These are phyloP conservation scores for Nemotelus pantherinus DNA, from an alignment of 2,888 invertebrate genomes.

Conservation along the genomic window DNA sequence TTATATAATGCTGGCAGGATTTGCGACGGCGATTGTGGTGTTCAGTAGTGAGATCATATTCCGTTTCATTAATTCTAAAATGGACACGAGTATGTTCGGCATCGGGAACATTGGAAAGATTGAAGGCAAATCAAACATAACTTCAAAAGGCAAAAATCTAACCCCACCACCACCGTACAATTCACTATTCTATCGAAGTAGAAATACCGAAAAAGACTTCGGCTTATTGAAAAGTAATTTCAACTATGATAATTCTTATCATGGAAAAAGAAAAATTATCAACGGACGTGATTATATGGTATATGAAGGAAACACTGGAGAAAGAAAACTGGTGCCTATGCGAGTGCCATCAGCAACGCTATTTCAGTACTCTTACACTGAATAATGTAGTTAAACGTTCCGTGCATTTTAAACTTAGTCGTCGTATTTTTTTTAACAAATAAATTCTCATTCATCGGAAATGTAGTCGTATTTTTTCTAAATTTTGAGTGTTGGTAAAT, in stretches of 20 bases:
- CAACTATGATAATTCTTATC: slow-evolving; percentile 6
- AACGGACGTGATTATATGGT: slow-evolving; percentile 84
- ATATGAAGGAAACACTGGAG: slow-evolving; percentile 70
- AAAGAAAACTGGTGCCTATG: slow-evolving; percentile 76
- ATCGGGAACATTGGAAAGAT: not conserved
- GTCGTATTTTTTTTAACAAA: not conserved
- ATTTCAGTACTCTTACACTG: slow-evolving; percentile 70
- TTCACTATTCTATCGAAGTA: slow-evolving; percentile 32
- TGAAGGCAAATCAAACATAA: not conserved
- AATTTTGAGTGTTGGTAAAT: not conserved
- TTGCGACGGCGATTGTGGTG: slow-evolving; percentile 71
- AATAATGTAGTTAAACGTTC: slow-evolving; percentile 52
- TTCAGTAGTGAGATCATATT: slow-evolving; percentile 73
- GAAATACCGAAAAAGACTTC: slow-evolving; percentile 64
- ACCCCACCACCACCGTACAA: slow-evolving; percentile 76
- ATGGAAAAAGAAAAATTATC: slow-evolving; percentile 68
- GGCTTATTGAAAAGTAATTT: slow-evolving; percentile 54
- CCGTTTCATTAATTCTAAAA: slow-evolving; percentile 58
- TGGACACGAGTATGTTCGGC: not conserved
- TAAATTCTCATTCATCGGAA: not conserved
- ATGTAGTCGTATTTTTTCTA: not conserved
- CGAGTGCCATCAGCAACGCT: slow-evolving; percentile 80
- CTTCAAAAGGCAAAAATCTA: slow-evolving; percentile 53
- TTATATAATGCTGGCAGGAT: slow-evolving; percentile 76
- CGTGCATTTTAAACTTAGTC: slow-evolving; percentile 53